Evolutionary conservation across 2,888 invertebrate species (phyloP).

Genomic region (Helleia helle): DNA sequence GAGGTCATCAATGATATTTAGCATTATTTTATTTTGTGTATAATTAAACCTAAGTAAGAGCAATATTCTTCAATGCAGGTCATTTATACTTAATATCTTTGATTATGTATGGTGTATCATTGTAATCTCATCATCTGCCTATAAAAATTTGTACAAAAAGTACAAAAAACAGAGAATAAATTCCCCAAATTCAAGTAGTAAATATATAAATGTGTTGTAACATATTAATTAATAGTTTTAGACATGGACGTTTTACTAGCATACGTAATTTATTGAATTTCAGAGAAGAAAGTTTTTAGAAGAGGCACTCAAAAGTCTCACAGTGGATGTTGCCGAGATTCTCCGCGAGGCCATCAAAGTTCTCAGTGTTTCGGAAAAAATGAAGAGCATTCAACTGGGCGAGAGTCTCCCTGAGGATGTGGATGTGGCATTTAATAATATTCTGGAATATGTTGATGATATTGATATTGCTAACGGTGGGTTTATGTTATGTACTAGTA

Average conservation of each 20-base stretch:
- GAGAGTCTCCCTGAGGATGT: conserved; percentile 74
- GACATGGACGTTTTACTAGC: neutral
- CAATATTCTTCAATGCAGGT: too few relatives aligned
- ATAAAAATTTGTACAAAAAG: too few relatives aligned
- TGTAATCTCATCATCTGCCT: too few relatives aligned
- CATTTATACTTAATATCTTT: too few relatives aligned
- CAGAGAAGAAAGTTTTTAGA: conserved; percentile 82
- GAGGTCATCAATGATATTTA: too few relatives aligned
- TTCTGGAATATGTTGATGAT: conserved; percentile 81
- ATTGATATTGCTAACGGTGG: conserved; percentile 86
- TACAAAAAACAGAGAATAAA: too few relatives aligned
- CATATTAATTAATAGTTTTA: conserved; percentile 2
- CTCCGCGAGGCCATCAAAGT: conserved; percentile 76
- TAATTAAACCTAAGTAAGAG: too few relatives aligned
- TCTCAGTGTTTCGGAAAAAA: conserved; percentile 66
- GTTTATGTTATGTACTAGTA: conserved; percentile 1
- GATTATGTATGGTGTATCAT: too few relatives aligned
- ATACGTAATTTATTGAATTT: conserved; percentile 5
- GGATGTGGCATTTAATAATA: conserved; percentile 76
- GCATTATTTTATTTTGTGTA: too few relatives aligned
- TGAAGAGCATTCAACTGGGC: conserved; percentile 40
- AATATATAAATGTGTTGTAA: neutral
- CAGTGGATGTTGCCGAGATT: conserved; percentile 79
- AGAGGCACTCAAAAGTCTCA: conserved; percentile 79
- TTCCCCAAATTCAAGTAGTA: too few relatives aligned